Percentiles rank a stretch among this genome's conserved stretches.
These are phyloP conservation scores for Ecliptopera silaceata DNA, from an alignment of 2,888 invertebrate genomes.

Conservation along the genomic window DNA sequence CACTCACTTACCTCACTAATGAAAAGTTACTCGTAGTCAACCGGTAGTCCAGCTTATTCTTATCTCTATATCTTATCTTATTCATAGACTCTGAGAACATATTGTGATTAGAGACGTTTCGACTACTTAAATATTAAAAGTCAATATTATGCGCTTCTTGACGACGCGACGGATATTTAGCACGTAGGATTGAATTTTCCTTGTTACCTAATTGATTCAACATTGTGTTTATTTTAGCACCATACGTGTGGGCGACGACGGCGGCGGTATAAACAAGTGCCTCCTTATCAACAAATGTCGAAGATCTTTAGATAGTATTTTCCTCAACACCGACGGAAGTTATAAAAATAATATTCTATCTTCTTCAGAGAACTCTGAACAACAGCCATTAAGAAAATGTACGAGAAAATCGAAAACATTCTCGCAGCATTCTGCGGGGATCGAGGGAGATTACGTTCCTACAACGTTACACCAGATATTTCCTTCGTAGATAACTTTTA, in stretches of 20 bases:
- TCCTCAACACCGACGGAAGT: not conserved
- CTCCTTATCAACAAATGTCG: not conserved
- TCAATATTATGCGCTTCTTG: too few relatives aligned
- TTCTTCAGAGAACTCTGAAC: slow-evolving; percentile 7
- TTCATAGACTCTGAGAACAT: too few relatives aligned
- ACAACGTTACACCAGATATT: not conserved
- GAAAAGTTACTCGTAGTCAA: too few relatives aligned
- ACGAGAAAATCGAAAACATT: slow-evolving; percentile 1
- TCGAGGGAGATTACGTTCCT: not conserved
- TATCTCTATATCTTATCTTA: too few relatives aligned
- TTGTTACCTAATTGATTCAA: too few relatives aligned
- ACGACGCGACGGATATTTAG: too few relatives aligned
- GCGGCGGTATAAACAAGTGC: not conserved
- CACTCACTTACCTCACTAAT: too few relatives aligned
- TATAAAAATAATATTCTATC: slow-evolving; percentile 6
- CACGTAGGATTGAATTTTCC: too few relatives aligned
- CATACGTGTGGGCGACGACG: not conserved
- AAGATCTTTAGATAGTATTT: not conserved
- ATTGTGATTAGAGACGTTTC: too few relatives aligned
- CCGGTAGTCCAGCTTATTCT: too few relatives aligned
- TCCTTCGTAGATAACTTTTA: not conserved
- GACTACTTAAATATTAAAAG: too few relatives aligned
- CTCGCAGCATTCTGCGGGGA: not conserved
- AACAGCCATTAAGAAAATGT: slow-evolving; percentile 14
- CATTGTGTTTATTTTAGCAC: too few relatives aligned